Percentiles rank a stretch among this genome's conserved stretches.
phyloP scores from a whole-genome alignment of 2,113 vertebrate genomes.

The Dicrurus megarhynchus region DNA sequence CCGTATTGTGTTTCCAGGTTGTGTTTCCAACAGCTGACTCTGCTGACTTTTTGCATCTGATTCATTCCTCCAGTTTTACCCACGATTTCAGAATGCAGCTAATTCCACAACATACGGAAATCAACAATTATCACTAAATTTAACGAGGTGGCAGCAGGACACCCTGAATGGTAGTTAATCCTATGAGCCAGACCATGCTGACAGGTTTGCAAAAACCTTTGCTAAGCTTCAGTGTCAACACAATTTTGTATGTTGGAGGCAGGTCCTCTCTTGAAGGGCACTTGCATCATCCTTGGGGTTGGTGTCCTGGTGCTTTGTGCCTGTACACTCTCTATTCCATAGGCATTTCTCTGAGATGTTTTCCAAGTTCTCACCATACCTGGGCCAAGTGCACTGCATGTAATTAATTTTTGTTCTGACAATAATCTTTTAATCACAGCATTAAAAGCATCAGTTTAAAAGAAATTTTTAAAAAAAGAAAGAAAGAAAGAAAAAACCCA shows the following conservation, averaged over 20 bases:
- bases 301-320: not conserved
- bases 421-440: not conserved
- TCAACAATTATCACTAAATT: conserved; percentile 5
- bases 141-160: conserved; percentile 50
- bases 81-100: not conserved
- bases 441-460: not conserved
- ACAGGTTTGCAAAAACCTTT: not conserved
- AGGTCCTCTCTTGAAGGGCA: not conserved
- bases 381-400: not conserved
- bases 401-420: not conserved
- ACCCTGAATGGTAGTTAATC: not conserved
- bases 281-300: not conserved
- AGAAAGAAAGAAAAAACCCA: not conserved
- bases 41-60: not conserved
- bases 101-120: not conserved
- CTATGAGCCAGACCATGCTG: not conserved
- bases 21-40: conserved; percentile 14
- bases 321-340: not conserved
- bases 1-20: conserved; percentile 12
- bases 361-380: not conserved
- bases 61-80: not conserved
- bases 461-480: not conserved
- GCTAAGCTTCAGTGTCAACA: not conserved
- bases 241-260: not conserved
- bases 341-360: not conserved